Base-by-base conservation (phyloP, 2,797 vertebrate genomes). In the Rhinogobio ventralis region DNA sequence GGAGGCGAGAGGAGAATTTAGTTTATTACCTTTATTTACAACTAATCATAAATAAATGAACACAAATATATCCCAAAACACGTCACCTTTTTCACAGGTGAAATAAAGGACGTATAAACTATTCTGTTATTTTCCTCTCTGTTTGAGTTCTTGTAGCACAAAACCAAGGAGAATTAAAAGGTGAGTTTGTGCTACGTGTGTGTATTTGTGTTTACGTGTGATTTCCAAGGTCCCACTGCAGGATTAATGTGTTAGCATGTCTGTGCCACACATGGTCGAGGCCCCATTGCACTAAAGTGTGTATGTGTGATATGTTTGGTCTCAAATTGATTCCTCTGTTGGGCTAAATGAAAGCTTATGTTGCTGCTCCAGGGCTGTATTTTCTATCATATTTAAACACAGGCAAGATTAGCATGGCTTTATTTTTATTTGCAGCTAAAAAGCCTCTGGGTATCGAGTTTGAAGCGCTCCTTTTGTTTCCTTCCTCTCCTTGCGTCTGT, bases 381-480 rank as follows among this genome's bases (percentile, higher is more conserved):
- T 73, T 86, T 74, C 78, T 79, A 83, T 88, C 87, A 85, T 85
- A 83, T 81, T 89, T 85, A 83, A 87, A 87, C 82, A 77, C 87
- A 79, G 72, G 51, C 1, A 60, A 87, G 82, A 89, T 88, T 86
- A 89, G 62, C 81, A 85, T 74, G 81, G 83, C 85, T 79, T 85
- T 88, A 82, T 85, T 82, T 88, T 84, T 81, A 86, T 88, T 85
- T 79, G 39, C 66, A 73, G 67, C 83, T 87, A 81, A 85, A 88
- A 87, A 57, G 51, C 85, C 83, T 60, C 45, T 49, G 77, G 80
- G 85, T 83, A 76, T 68, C 11, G 1, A 68, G 33, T 84, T 17
- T 64, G 30, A 77, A 76, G 62, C n/a, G n/a, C 62, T 67, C 39
- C n/a, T 66, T 76, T 68, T 62, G 57, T 75, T 83, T 75, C 66